A percentile compares a stretch with the other conserved stretches of the same genome.
These are phyloP conservation scores for Rhodophaea formosa DNA, from an alignment of 2,888 invertebrate genomes.

Conservation along the genomic window DNA sequence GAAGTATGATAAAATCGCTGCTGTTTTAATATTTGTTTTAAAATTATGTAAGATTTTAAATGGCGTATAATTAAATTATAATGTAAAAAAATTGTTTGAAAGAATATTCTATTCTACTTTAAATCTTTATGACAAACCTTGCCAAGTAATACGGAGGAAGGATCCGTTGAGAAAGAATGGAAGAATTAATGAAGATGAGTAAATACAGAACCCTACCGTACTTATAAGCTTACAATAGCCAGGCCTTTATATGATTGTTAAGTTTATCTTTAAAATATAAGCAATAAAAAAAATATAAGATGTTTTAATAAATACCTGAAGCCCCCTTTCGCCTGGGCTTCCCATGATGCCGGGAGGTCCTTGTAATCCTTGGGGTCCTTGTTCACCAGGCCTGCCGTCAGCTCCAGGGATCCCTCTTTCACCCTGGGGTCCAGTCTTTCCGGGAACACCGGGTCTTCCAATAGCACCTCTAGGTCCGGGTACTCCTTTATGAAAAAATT, in stretches of 20 bases:
- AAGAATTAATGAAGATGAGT: too few relatives aligned
- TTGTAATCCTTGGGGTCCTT: conserved; percentile 89
- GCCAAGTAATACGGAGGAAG: too few relatives aligned
- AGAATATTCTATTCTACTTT: too few relatives aligned
- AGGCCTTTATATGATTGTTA: too few relatives aligned
- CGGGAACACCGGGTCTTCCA: conserved; percentile 86
- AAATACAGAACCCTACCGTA: too few relatives aligned
- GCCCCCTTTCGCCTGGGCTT: conserved; percentile 88
- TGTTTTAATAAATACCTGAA: conserved; percentile 70
- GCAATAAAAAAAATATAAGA: background rate
- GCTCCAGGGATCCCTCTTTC: conserved; percentile 89
- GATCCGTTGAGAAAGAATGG: too few relatives aligned
- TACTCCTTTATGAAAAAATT: conserved; percentile 30
- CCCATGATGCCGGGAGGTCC: conserved; percentile 90
- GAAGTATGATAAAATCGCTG: too few relatives aligned
- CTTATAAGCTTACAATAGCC: too few relatives aligned
- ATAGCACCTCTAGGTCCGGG: conserved; percentile 83
- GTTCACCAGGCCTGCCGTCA: conserved; percentile 92
- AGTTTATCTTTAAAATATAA: background rate
- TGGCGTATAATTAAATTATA: too few relatives aligned
- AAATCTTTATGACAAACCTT: too few relatives aligned
- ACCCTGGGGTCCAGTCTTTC: conserved; percentile 86
- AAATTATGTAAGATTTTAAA: background rate
- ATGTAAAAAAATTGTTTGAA: too few relatives aligned
- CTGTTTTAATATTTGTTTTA: too few relatives aligned